phyloP scores from a whole-genome alignment of 1,140 invertebrate genomes.

The Apolygus lucorum region DNA sequence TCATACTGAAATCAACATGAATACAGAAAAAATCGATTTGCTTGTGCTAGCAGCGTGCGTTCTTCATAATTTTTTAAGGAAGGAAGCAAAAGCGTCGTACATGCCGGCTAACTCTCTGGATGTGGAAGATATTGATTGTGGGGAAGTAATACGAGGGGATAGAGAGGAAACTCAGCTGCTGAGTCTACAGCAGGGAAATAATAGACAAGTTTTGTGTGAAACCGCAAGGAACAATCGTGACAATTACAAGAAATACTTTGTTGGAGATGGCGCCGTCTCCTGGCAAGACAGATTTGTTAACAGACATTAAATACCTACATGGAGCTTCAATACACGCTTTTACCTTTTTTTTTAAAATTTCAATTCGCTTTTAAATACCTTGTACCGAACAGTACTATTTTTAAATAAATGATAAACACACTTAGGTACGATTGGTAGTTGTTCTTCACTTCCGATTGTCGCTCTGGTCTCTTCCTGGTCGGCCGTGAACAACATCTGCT shows the following conservation, averaged over 20 bases:
- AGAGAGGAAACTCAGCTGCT: constrained; percentile 20
- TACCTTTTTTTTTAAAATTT: not conserved
- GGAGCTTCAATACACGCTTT: constrained; percentile 4
- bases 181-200: constrained; percentile 2
- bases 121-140: not conserved
- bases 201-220: constrained; percentile 23
- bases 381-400: not conserved
- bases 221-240: constrained; percentile 22
- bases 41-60: constrained; percentile 33
- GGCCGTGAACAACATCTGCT: constrained; percentile 11
- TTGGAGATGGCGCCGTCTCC: constrained; percentile 27
- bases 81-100: constrained; percentile 21
- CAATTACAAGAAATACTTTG: no score
- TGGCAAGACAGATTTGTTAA: constrained; percentile 27
- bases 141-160: not conserved
- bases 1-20: constrained; percentile 35
- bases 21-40: constrained; percentile 35
- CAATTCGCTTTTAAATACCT: not conserved
- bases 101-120: constrained; percentile 11
- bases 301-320: not conserved
- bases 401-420: not conserved
- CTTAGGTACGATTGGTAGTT: not conserved
- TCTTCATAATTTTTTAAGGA: constrained; percentile 35
- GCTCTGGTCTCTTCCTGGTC: constrained; percentile 18
- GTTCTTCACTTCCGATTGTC: constrained; percentile 5